Evolutionary conservation across 2,113 vertebrate genomes (phyloP), one percentile per base, ranked within the genome.

Genomic region (Chiloscyllium plagiosum): DNA sequence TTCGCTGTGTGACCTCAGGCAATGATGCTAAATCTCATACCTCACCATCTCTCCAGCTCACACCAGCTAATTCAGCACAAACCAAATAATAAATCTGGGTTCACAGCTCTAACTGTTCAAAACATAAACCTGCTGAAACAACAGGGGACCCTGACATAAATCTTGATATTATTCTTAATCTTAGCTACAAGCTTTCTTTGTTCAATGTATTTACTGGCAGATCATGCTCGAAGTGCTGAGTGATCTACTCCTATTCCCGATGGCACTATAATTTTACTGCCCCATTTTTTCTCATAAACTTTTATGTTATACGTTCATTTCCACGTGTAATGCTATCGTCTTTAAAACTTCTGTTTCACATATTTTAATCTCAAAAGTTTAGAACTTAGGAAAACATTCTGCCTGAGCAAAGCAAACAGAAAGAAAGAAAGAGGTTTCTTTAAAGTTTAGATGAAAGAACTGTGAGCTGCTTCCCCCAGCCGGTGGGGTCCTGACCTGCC

Each of bases 401-500:
- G 24, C 94, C 68, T 52, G 15, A 95, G 68, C 26, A 95, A 95
- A 72, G 22, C 42, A 72, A 26, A 72, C 37, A 33, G 94, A 33
- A 47, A 24, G 61, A 37, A 26, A 72, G 52, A 52, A 52, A 56
- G 66, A 72, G 24, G 69, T 50, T 95, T 47, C 94, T 95, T 95
- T 95, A 95, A 95, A 72, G 94, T 72, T 70, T 72, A 24, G 12
- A 29, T 95, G 94, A 95, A 42, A 95, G 52, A 50, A 24, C 94
- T 72, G 12, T 50, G 22, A 29, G 69, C 12, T 95, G 26, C 69
- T 95, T 47, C 37, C 42, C 69, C 47, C 42, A 50, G 69, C 13
- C 37, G 15, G 94, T 47, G 69, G 69, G 94, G 94, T 95, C 93
- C 69, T 95, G 94, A 52, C 94, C 93, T 95, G 93, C 68, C 42